Evolutionary conservation across 2,113 vertebrate genomes (phyloP), one percentile per base, ranked within the genome.

Genomic region (Mirza zaza): DNA sequence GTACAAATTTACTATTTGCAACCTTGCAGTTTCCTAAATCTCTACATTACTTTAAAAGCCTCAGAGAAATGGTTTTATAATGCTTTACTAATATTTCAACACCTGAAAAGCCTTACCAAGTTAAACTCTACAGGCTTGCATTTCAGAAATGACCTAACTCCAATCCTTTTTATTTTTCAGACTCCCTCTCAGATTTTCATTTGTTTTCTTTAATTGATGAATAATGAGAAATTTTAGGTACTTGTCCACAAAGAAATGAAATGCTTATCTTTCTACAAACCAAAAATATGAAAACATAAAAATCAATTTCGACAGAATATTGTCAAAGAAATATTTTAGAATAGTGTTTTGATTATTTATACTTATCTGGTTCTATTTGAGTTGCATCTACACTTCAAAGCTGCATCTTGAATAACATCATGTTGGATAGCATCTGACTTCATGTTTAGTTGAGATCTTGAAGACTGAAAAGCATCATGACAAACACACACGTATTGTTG

Each of bases 201-300:
- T 79, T 82, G n/a, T 93, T 93, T 59, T 71, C 29, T 65, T 79
- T 81, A 82, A 77, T 52, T 15, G 5, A 71, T 55, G 20, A 88
- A 86, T 73, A 87, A 55, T 83, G 59, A 88, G 36, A 23, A 87
- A 65, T 94, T 92, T 85, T 57, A 92, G 52, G 52, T 87, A 50
- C 39, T n/a, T 94, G 39, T 39, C 45, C 18, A 87, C n/a, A 59
- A 76, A 88, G 42, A 94, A 97, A 48, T 79, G 1, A 63, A 67
- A 96, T 94, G 95, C 83, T 61, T 77, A 92, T n/a, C 95, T 97
- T 82, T 87, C 45, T 93, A 96, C 57, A 63, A 95, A 82, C 83
- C 87, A 89, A 93, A 95, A 87, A 88, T 77, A 70, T 95, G 71
- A 83, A 91, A 45, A 93, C 77, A 77, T 42, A 97, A 97, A 95